Conservation (phyloP, 2,888 invertebrate genomes). For the Eurytoma adleriae region DNA sequence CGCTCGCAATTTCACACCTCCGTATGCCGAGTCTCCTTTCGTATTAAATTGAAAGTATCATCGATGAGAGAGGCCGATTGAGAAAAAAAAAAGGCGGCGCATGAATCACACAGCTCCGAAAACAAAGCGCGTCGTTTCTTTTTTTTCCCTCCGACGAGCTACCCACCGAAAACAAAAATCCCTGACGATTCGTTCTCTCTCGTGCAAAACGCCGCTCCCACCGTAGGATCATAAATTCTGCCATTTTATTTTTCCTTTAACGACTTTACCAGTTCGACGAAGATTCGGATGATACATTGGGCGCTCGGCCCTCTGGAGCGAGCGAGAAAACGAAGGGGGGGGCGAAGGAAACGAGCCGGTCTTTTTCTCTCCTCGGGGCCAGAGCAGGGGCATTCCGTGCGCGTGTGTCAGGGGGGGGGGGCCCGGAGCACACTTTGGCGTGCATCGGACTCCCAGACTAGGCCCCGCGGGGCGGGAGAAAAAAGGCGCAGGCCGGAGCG, state of each 20-base stretch:
- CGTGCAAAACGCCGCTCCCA: constrained; percentile 13
- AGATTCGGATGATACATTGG: constrained; percentile 58
- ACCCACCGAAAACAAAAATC: too few species aligned
- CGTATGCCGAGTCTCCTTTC: too few species aligned
- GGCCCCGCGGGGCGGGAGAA: neutral
- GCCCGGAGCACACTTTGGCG: constrained; percentile 15
- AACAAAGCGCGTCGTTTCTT: too few species aligned
- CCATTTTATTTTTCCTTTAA: constrained; percentile 57
- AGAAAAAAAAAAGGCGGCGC: too few species aligned
- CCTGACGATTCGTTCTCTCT: neutral
- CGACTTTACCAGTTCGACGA: constrained; percentile 57
- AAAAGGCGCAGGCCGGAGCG: neutral
- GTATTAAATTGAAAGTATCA: too few species aligned
- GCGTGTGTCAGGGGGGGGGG: constrained; percentile 4
- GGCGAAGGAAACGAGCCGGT: constrained; percentile 13
- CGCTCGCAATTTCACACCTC: too few species aligned
- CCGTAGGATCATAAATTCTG: constrained; percentile 51
- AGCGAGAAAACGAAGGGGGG: constrained; percentile 10
- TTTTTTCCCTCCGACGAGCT: too few species aligned
- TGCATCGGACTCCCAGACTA: constrained; percentile 13
- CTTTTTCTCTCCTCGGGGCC: constrained; percentile 16
- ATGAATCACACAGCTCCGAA: too few species aligned
- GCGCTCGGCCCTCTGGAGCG: constrained; percentile 19
- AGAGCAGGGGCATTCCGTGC: neutral
- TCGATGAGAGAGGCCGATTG: too few species aligned